Conservation (phyloP, 1,140 invertebrate species). For the Spodoptera frugiperda region DNA sequence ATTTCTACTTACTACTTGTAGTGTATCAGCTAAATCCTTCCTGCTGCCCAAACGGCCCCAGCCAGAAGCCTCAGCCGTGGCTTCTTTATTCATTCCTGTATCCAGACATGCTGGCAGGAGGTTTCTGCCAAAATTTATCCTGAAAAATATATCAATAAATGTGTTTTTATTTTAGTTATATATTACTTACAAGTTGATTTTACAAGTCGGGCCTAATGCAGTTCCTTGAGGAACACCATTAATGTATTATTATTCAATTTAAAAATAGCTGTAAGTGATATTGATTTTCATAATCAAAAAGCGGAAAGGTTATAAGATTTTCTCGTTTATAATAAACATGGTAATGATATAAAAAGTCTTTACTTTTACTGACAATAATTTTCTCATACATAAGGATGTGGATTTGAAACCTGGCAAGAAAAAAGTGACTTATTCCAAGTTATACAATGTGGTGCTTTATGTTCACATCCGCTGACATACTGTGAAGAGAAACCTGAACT, state of each 20-base stretch:
- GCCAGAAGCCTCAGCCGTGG: not conserved
- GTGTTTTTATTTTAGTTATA: too few species aligned
- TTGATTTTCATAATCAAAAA: too few species aligned
- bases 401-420: too few species aligned
- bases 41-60: conserved; percentile 31
- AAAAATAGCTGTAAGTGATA: not conserved
- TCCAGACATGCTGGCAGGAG: conserved; percentile 24
- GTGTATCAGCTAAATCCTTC: not conserved
- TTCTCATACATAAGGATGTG: not conserved
- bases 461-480: too few species aligned
- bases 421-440: not conserved
- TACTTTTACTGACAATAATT: too few species aligned
- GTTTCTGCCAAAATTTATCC: conserved; percentile 13
- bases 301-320: too few species aligned
- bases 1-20: conserved; percentile 22
- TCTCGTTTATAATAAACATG: too few species aligned
- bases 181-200: too few species aligned
- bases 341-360: too few species aligned
- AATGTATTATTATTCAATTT: not conserved
- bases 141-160: not conserved
- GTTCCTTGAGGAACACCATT: not conserved
- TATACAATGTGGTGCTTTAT: too few species aligned
- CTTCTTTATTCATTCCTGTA: not conserved
- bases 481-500: too few species aligned
- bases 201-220: too few species aligned